Evolutionary conservation across 2,797 vertebrate species (phyloP).

Genomic region (Gymnocypris eckloni): DNA sequence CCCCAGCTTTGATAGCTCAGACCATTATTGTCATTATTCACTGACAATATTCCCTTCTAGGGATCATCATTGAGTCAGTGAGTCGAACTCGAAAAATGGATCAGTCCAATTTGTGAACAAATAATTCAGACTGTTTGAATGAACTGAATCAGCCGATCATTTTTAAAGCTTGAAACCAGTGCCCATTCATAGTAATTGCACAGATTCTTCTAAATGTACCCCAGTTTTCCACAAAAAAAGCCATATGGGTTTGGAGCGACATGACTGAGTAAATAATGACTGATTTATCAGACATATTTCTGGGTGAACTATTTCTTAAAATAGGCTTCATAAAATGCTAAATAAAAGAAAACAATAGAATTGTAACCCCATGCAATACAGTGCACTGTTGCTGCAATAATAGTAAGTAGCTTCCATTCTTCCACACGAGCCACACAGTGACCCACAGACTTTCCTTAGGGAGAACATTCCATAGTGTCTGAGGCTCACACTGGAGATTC

Average conservation of each 20-base stretch:
- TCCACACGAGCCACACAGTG: conserved; percentile 41
- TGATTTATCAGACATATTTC: neutral
- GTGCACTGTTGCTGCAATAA: neutral
- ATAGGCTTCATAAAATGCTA: neutral
- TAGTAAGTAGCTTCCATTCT: conserved; percentile 15
- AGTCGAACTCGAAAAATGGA: neutral
- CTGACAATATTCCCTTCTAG: neutral
- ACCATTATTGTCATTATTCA: neutral
- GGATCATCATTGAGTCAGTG: neutral
- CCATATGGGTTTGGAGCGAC: neutral
- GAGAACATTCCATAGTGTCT: conserved; percentile 43
- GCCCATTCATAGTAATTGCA: neutral
- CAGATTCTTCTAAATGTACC: neutral
- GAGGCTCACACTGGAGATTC: conserved; percentile 47
- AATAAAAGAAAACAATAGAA: neutral
- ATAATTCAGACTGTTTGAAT: neutral
- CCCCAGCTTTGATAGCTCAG: neutral
- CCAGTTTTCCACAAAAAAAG: neutral
- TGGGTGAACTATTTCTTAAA: neutral
- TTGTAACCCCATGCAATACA: conserved; percentile 11
- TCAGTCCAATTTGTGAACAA: neutral
- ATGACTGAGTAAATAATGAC: neutral
- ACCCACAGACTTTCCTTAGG: conserved; percentile 38
- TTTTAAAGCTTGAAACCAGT: neutral
- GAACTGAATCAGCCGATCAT: neutral